Evolutionary conservation across 2,113 vertebrate species (phyloP), one percentile per base, ranked within the genome.

Genomic region (Trochalopteron elliotii): DNA sequence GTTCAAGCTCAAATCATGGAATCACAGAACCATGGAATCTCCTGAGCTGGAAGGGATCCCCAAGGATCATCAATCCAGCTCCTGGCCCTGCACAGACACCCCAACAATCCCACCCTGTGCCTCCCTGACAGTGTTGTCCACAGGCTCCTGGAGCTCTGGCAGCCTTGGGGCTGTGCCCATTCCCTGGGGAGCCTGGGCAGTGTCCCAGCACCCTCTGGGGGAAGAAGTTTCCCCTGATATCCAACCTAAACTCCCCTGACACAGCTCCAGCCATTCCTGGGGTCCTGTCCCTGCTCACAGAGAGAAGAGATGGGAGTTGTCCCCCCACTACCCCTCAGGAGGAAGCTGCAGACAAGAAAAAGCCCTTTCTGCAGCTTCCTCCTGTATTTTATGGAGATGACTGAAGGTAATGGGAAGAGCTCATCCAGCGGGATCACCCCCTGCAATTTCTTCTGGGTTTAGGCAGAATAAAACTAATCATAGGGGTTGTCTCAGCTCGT

Each of bases 231-330:
- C 0, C n/a, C 37, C n/a, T 53, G 9, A 21, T 21, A 0, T 8
- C 69, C 44, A 28, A 0, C 27, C 68, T 8, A 0, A 49, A 0
- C 12, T 2, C 5, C 3, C 44, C 33, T 37, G 39, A 0, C 18
- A 33, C 15, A 39, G 28, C 74, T 45, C 45, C 74, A 69, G 55
- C 33, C 3, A 1, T 28, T 52, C 39, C 3, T 39, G 52, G 31
- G 27, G 15, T 47, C 4, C 53, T 53, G n/a, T 25, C 11, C 12
- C 45, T 25, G 45, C 1, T n/a, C 28, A 0, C 14, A 7, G 30
- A 13, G 24, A 12, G 9, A 47, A 83, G 61, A 40, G 45, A 5
- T 35, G 1, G 3, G 24, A 61, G 17, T 3, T 76, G n/a, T 35
- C 53, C 30, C 30, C 53, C 24, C 6, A 5, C 11, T 30, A 6